phyloP scores from a whole-genome alignment of 2,888 invertebrate species.

The Dynastes tityus region DNA sequence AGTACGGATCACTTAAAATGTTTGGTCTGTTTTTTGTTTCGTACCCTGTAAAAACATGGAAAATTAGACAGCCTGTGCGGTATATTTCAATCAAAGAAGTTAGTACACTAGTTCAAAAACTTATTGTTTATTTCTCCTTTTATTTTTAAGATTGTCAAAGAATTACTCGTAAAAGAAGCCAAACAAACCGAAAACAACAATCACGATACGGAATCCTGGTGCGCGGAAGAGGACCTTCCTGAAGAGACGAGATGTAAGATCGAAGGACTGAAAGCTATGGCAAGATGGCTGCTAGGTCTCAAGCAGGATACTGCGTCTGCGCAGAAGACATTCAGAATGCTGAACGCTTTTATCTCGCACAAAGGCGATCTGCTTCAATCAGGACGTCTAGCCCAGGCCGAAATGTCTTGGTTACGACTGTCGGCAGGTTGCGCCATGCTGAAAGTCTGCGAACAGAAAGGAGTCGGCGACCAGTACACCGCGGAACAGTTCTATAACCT shows the following conservation, averaged over 20 bases:
- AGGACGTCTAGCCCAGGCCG: slow-evolving; percentile 84
- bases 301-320: slow-evolving; percentile 91
- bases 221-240: slow-evolving; percentile 88
- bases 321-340: slow-evolving; percentile 94
- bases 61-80: no score
- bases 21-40: no score
- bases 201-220: slow-evolving; percentile 81
- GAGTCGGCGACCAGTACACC: slow-evolving; percentile 94
- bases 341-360: slow-evolving; percentile 94
- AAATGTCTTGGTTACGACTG: slow-evolving; percentile 94
- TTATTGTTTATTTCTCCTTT: neutral
- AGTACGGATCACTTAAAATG: no score
- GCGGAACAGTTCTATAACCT: slow-evolving; percentile 96
- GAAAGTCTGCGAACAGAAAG: slow-evolving; percentile 97
- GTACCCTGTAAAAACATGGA: no score
- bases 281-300: slow-evolving; percentile 93
- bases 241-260: slow-evolving; percentile 94
- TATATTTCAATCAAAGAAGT: no score
- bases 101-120: no score
- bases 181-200: slow-evolving; percentile 69
- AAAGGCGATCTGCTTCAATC: slow-evolving; percentile 81
- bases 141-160: slow-evolving; percentile 86
- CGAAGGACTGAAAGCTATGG: slow-evolving; percentile 96
- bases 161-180: slow-evolving; percentile 89
- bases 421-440: slow-evolving; percentile 97